Percentiles rank a stretch among this genome's conserved stretches.
phyloP scores from a whole-genome alignment of 2,797 vertebrate genomes.

The Glossophaga mutica region DNA sequence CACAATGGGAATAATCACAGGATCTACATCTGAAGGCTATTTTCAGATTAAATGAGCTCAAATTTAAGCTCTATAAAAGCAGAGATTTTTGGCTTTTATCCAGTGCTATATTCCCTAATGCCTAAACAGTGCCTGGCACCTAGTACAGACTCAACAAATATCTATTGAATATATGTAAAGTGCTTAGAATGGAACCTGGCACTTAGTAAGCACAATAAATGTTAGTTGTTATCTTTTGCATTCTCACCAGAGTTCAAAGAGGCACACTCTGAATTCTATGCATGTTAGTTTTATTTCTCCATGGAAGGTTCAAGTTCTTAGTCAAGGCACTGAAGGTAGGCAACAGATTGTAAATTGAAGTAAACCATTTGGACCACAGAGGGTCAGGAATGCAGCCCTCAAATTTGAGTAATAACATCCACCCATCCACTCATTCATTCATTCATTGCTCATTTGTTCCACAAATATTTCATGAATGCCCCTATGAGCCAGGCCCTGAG shows the following conservation, averaged over 20 bases:
- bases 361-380: not conserved
- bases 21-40: not conserved
- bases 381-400: not conserved
- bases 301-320: slow-evolving; percentile 23
- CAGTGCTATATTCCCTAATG: not conserved
- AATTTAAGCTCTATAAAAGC: not conserved
- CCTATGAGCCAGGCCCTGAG: not conserved
- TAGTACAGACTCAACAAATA: not conserved
- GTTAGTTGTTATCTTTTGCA: not conserved
- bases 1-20: not conserved
- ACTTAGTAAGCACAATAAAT: not conserved
- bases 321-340: not conserved
- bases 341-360: not conserved
- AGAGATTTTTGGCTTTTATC: slow-evolving; percentile 9
- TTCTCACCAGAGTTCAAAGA: not conserved
- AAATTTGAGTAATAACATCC: not conserved
- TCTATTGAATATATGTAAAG: not conserved
- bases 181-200: not conserved
- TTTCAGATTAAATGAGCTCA: slow-evolving; percentile 40
- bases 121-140: not conserved
- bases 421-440: not conserved
- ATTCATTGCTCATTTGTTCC: not conserved
- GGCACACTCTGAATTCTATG: not conserved
- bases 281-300: not conserved
- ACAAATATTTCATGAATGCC: not conserved